Base-by-base conservation (phyloP, 2,888 invertebrate genomes). In the Tetragonula carbonaria region DNA sequence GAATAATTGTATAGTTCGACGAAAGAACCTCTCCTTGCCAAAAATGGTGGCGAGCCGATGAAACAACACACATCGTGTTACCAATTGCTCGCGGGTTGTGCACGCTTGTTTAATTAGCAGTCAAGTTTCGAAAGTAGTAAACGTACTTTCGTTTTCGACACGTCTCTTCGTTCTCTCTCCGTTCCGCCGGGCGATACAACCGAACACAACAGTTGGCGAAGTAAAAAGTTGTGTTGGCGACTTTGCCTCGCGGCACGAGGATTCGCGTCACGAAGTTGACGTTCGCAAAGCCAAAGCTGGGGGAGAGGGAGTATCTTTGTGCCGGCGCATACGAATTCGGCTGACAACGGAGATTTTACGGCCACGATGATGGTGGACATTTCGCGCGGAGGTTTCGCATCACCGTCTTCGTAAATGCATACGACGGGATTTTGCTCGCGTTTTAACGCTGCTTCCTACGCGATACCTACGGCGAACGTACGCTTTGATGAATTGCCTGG, bases 241-340 rank as follows among this genome's bases (percentile, higher is more conserved):
- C 63, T 74, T n/a, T 23, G 53, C 63, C 6, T 18, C 53, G 62
- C 21, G 18, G 11, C 50, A 21, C 33, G 4, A 33, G 23, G 13
- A 67, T 72, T 81, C 78, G 45, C 59, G 72, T 78, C 67, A 53
- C 79, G 67, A 68, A 67, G 38, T 23, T 33, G 66, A 67, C 72
- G 80, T 72, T 45, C 45, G 14, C 67, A 59, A 62, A 62, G 59
- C 63, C 68, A 16, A 28, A 28, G 28, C 45, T 45, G 45, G 45
- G 45, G 28, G 28, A 28, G 28, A 53, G 45, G 65, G 23, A 51
- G 53, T 67, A 65, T 28, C 55, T 74, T 67, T 59, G 67, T 67
- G 2, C 66, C n/a, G 21, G 16, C 16, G 62, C 72, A 70, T 57
- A 59, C 62, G 57, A 74, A 79, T 75, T 50, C 63, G 71, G 18